Percentiles rank a stretch among this genome's conserved stretches.
Evolutionary conservation across 2,888 invertebrate species (phyloP).

Genomic region (Steinernema scapterisci): DNA sequence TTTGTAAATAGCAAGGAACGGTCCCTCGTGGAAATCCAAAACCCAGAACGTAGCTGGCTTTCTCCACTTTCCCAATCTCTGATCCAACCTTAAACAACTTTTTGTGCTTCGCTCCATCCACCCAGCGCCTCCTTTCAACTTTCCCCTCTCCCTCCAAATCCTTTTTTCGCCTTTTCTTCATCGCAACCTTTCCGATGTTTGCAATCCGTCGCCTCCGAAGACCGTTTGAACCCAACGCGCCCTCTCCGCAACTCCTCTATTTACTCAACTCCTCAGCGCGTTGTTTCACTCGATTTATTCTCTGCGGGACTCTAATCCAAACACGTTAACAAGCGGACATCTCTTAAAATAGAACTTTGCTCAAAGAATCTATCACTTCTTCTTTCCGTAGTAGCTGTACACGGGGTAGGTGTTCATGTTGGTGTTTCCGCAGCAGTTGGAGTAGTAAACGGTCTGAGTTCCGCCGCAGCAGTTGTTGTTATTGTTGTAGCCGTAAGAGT

Average conservation of each 20-base stretch:
- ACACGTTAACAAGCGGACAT: not conserved
- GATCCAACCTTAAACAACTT: too few species aligned
- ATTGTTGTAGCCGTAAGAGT: not conserved
- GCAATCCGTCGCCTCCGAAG: not conserved
- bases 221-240: not conserved
- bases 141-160: not conserved
- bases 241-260: slow-evolving; percentile 7
- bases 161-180: not conserved
- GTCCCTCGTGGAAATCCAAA: too few species aligned
- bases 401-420: slow-evolving; percentile 4
- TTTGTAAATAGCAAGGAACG: too few species aligned
- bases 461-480: not conserved
- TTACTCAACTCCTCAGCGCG: not conserved
- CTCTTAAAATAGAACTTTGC: not conserved
- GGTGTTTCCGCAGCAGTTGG: not conserved
- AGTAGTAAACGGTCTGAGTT: not conserved
- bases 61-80: too few species aligned
- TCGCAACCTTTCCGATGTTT: not conserved
- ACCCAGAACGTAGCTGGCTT: too few species aligned
- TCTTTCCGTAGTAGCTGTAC: slow-evolving; percentile 26
- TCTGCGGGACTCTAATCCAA: not conserved
- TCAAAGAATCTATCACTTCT: too few species aligned
- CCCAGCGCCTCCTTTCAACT: too few species aligned
- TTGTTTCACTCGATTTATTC: slow-evolving; percentile 5
- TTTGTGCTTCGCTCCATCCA: too few species aligned